Percentiles rank a stretch among this genome's conserved stretches.
Evolutionary conservation across 1,140 invertebrate genomes (phyloP).

Genomic region (Monomorium pharaonis): DNA sequence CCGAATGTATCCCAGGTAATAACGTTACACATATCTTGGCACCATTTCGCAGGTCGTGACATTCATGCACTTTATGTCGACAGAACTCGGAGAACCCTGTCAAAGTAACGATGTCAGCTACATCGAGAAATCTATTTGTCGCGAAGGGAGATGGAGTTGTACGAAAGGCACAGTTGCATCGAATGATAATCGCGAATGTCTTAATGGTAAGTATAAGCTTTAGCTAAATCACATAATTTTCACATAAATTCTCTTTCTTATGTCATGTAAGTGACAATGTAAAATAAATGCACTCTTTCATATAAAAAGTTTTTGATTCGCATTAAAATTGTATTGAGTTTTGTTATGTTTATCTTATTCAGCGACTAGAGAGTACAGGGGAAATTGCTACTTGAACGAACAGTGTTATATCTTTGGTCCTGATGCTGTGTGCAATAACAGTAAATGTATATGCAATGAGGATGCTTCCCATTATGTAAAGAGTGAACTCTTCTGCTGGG

Average conservation of each 20-base stretch:
- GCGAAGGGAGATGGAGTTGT: slow-evolving; percentile 69
- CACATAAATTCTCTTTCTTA: background rate
- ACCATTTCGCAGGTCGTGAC: background rate
- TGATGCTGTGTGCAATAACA: slow-evolving; percentile 62
- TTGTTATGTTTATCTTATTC: slow-evolving; percentile 1
- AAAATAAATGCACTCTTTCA: background rate
- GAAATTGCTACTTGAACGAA: slow-evolving; percentile 58
- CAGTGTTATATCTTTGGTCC: slow-evolving; percentile 75
- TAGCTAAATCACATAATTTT: background rate
- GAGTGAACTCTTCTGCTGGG: slow-evolving; percentile 75
- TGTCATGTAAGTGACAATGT: background rate
- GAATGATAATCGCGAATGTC: slow-evolving; percentile 67
- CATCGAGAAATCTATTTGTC: slow-evolving; percentile 66
- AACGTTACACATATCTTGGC: background rate
- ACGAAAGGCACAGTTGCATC: slow-evolving; percentile 39
- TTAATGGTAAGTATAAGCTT: slow-evolving; percentile 65
- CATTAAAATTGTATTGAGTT: background rate
- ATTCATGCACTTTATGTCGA: background rate
- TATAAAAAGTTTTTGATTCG: background rate
- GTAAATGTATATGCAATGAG: slow-evolving; percentile 70
- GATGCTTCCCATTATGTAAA: slow-evolving; percentile 66
- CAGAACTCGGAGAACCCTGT: slow-evolving; percentile 75
- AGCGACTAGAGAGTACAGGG: background rate
- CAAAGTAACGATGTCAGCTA: background rate
- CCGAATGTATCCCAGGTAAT: slow-evolving; percentile 71